Base-by-base conservation (phyloP, 1,140 invertebrate genomes). In the Calliphora vicina region DNA sequence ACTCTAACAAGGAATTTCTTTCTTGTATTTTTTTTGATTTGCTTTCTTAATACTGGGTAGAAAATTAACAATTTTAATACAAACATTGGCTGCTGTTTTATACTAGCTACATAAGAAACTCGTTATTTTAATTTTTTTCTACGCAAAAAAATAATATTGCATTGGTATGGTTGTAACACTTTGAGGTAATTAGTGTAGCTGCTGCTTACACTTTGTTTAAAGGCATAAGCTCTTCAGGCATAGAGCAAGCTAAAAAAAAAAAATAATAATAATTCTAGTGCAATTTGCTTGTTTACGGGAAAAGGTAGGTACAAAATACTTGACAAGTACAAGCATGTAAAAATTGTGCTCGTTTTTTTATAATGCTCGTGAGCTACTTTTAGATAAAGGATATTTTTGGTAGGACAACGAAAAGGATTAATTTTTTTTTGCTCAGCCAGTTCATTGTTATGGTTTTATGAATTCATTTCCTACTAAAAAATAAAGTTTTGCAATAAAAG, bases 61-160 rank as follows among this genome's bases (percentile, higher is more conserved):
- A 83, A 83, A 83, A 83, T 83, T 83, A 83, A 83, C 42, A 61
- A 80, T 83, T 83, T 83, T 80, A 83, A 83, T 83, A 29, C 45
- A 61, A 26, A 83, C 45, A 83, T 83, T 80, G 74, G 74, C 45
- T 26, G 6, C 6, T 76, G n/a, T 78, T 45, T 23, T 45, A 23
- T 43, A 43, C 20, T 8, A 45, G 0, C 12, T 80, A 80, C 76
- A 83, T 80, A 80, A 83, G 82, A 80, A 83, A 80, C 76, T 76
- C 50, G 57, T 71, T 74, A 78, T 80, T 67, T 67, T 67, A 1
- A 6, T 13, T n/a, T 57, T 57, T n/a, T 67, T 8, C 10, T 67
- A 23, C 10, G 61, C 23, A 25, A 23, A 67, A 67, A 67, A 67
- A 67, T 25, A 8, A 6, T 12, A 67, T 67, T 25, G 9, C 61